Evolutionary conservation across 2,797 vertebrate genomes (phyloP), one percentile per base, ranked within the genome.

Genomic region (Taenioides sp.): DNA sequence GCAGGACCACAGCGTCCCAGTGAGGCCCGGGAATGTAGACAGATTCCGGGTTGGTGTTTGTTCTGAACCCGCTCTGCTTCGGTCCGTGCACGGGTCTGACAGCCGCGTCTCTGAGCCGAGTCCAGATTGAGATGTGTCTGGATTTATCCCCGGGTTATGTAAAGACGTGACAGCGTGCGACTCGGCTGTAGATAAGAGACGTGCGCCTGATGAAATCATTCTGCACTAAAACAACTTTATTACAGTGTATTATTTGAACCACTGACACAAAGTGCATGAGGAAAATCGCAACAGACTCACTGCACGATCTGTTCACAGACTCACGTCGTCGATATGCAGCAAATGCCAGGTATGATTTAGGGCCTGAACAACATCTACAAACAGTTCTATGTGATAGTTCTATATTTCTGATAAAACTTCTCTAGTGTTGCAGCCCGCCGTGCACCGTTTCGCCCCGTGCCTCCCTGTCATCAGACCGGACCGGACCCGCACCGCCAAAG

Each of bases 401-500:
- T 34, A 3, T 1, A 3, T 34, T 61, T 61, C 4, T 37, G 3
- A 34, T 61, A 2, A 7, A 9, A 7, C 11, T 1, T 79, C 27
- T 73, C 0, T 49, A 84, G 75, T 75, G 72, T 81, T 85, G 57
- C 76, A 50, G 14, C 80, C 86, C 18, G 71, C 73, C 80, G 84
- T 65, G 50, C 79, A 72, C 22, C 75, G 84, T 76, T 80, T 60
- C 47, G 68, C 79, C 65, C 65, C 87, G 49, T 84, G 59, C 73
- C 86, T 91, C 67, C 89, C 91, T 9, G 66, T 73, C 7, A 89
- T 93, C 58, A 86, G 88, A 71, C 86, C 86, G 3, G 92, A 95
- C 77, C 92, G 82, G 66, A 83, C 96, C 69, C 93, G 82, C 86
- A 90, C 80, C 18, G 95, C 94, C 74, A 95, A 92, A 84, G 77